Evolutionary conservation across 2,888 invertebrate genomes (phyloP).

Genomic region (Sympetrum striolatum): DNA sequence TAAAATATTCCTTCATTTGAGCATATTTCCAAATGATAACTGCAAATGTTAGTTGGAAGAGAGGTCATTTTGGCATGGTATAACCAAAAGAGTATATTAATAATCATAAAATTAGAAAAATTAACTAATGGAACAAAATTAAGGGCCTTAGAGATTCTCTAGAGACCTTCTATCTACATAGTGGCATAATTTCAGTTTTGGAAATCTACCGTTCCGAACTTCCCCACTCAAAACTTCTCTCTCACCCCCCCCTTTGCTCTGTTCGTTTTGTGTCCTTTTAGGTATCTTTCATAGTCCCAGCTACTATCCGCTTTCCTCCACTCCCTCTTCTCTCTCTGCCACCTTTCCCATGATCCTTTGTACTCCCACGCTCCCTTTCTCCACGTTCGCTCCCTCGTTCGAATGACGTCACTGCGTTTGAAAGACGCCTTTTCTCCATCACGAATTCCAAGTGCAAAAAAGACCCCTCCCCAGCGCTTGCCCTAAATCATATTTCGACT

Average conservation of each 20-base stretch:
- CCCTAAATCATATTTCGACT: not conserved
- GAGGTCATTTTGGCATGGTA: too few species aligned
- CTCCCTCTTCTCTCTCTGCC: not conserved
- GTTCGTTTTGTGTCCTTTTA: not conserved
- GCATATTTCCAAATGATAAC: too few species aligned
- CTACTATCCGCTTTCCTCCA: not conserved
- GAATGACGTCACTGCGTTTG: constrained; percentile 5
- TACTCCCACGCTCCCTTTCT: not conserved
- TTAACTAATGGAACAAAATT: too few species aligned
- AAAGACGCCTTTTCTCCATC: not conserved
- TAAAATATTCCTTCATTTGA: too few species aligned
- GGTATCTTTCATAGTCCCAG: not conserved
- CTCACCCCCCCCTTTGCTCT: not conserved
- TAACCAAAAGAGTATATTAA: too few species aligned
- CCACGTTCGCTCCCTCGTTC: not conserved
- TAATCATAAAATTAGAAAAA: too few species aligned
- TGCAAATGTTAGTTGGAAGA: too few species aligned
- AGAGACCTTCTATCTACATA: not conserved
- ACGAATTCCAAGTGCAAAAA: not conserved
- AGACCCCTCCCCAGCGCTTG: not conserved
- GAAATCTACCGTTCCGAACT: not conserved
- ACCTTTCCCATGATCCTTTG: not conserved
- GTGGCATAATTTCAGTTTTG: not conserved
- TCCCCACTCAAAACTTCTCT: not conserved
- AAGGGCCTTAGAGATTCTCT: too few species aligned